These are phyloP conservation scores for Popillia japonica DNA, from an alignment of 1,140 invertebrate genomes.

Conservation along the genomic window DNA sequence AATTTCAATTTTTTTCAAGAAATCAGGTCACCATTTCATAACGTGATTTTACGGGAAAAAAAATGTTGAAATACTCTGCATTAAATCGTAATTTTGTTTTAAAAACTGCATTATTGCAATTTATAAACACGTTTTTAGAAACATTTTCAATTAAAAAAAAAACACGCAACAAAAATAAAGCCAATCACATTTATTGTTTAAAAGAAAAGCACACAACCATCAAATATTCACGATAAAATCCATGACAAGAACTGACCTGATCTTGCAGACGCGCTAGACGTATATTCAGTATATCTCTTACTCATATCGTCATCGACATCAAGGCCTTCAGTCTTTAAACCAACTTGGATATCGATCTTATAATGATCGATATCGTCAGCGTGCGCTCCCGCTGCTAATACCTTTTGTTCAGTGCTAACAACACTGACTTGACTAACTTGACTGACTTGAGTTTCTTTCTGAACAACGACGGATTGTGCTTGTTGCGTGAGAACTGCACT, in stretches of 20 bases:
- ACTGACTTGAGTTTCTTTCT: neutral
- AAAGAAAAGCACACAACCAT: slow-evolving; percentile 8
- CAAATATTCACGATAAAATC: neutral
- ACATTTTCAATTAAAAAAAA: neutral
- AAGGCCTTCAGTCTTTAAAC: slow-evolving; percentile 52
- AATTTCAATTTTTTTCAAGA: too few relatives aligned
- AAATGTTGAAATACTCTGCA: neutral
- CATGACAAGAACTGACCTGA: slow-evolving; percentile 51
- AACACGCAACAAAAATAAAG: slow-evolving; percentile 1
- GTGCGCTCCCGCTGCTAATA: neutral
- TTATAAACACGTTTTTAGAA: too few relatives aligned
- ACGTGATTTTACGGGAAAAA: too few relatives aligned
- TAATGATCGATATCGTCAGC: neutral
- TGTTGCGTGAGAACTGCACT: neutral
- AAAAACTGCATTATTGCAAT: too few relatives aligned
- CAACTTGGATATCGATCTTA: slow-evolving; percentile 42
- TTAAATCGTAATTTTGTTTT: neutral
- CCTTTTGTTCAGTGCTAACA: slow-evolving; percentile 12
- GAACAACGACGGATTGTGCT: neutral
- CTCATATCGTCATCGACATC: slow-evolving; percentile 56
- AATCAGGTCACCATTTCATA: too few relatives aligned
- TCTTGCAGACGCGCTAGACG: slow-evolving; percentile 44
- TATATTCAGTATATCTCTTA: slow-evolving; percentile 52
- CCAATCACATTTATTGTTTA: slow-evolving; percentile 30
- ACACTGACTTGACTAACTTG: slow-evolving; percentile 25